Evolutionary conservation across 2,888 invertebrate genomes (phyloP), one percentile per base, ranked within the genome.

Genomic region (Barypeithes pellucidus): DNA sequence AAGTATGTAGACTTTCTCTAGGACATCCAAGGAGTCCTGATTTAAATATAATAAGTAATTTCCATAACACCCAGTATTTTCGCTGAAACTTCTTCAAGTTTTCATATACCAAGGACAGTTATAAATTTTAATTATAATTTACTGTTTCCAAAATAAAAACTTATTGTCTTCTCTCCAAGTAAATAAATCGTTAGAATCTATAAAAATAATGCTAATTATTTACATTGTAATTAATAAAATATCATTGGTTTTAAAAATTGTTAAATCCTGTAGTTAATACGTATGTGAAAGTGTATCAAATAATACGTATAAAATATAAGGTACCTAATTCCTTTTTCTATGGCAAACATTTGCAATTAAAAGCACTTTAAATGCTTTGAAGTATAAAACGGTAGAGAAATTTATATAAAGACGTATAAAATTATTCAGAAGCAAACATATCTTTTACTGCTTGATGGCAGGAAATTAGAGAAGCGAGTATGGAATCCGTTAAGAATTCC

Each of bases 301-400:
- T 24, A 57, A 14, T 14, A 57, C 16, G 2, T 50, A 50, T 29
- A 29, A 29, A 29, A 29, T 29, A 29, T 29, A 5, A 29, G 9
- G 11, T 50, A 50, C n/a, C n/a, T n/a, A n/a, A n/a, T 50, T 50
- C 50, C 50, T 22, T 50, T 50, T 50, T 50, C 47, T 22, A 50
- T 14, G 18, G 20, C 39, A 3, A n/a, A n/a, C 39, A 39, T 39
- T n/a, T 39, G 36, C 14, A 59, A 59, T 59, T 54, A 59, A 59
- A 14, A n/a, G 29, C 29, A 59, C 33, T 59, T 59, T 36, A 29
- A 59, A 36, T 33, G 33, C 11, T 20, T 1, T 39, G 22, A 24
- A 52, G 52, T 24, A 22, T n/a, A 11, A 20, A 11, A 20, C 1
- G 5, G n/a, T 16, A 11, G 60, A 60, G 60, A 60, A 60, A 60